Base-by-base conservation (phyloP, 1,140 invertebrate genomes). In the Calliopsis andreniformis region DNA sequence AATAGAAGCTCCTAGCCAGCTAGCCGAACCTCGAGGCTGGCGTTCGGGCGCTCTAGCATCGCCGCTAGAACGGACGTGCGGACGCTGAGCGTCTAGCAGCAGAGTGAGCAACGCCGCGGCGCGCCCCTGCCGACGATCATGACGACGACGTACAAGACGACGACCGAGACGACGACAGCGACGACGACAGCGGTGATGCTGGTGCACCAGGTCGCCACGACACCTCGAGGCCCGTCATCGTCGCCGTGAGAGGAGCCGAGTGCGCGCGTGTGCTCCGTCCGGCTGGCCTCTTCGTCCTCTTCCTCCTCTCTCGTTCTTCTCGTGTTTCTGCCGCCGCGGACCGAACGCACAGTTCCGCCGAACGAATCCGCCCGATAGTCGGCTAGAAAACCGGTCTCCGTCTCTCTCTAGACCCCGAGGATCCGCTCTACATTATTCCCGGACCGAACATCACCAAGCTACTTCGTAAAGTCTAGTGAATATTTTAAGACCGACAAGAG, bases 1-100 rank as follows among this genome's bases (percentile, higher is more conserved):
- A 92, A 92, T 92, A 92, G 91, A 88, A 87, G 82, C 89, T 86
- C 83, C 88, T 87, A 88, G 87, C 85, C 79, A 89, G 89, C 90
- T 87, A 88, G 86, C 80, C 80, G 82, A 78, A 79, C 71, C 76
- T 88, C 79, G 81, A 80, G 79, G 78, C 79, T 85, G 86, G 42
- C 78, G 49, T 35, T 30, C 51, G 68, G 51, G 62, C 81, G 82
- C 69, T 76, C 80, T 83, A 79, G 80, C 76, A 32, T 23, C 73
- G 25, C 23, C 43, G 77, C 67, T 76, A 84, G 83, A 76, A 61
- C 39, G 47, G 6, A 62, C 71, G 64, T 8, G 28, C 32, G 35
- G 16, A 35, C 49, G 35, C 20, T 49, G 7, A 35, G 16, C 28
- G 66, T 47, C 45, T 47, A 47, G n/a, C 42, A 43, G 42, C 45